A percentile compares a stretch with the other conserved stretches of the same genome.
These are phyloP conservation scores for Euthynnus affinis DNA, from an alignment of 2,797 vertebrate genomes.

Conservation along the genomic window DNA sequence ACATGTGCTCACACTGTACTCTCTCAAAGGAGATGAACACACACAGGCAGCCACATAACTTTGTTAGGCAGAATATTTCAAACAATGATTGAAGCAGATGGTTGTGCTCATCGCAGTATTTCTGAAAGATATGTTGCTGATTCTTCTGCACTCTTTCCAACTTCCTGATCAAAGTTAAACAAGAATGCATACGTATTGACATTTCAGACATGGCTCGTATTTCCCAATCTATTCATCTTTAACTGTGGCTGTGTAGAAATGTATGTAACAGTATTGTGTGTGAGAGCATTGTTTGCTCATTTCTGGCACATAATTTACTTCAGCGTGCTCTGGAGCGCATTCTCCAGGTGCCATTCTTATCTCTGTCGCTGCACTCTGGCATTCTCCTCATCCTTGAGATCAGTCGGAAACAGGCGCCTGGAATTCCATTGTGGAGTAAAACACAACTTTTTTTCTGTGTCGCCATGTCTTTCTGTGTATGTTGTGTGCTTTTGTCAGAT, in stretches of 20 bases:
- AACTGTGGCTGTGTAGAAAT: not conserved
- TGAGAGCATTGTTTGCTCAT: slow-evolving; percentile 35
- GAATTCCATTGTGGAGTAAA: slow-evolving; percentile 63
- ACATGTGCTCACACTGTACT: slow-evolving; percentile 19
- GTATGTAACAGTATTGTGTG: not conserved
- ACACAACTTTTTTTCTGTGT: slow-evolving; percentile 30
- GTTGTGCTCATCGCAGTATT: not conserved
- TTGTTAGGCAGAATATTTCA: not conserved
- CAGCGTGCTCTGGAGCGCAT: slow-evolving; percentile 52
- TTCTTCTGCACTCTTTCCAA: slow-evolving; percentile 12
- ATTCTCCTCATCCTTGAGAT: slow-evolving; percentile 69
- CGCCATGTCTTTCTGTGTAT: slow-evolving; percentile 26
- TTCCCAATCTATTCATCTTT: slow-evolving; percentile 6
- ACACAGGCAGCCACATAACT: slow-evolving; percentile 12
- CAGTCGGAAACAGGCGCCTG: slow-evolving; percentile 49
- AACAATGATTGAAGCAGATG: not conserved
- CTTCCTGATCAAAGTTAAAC: slow-evolving; percentile 1
- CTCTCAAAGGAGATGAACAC: slow-evolving; percentile 19
- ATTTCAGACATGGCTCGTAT: slow-evolving; percentile 11
- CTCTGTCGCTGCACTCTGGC: slow-evolving; percentile 58
- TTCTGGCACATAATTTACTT: slow-evolving; percentile 45
- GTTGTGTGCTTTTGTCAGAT: slow-evolving; percentile 36
- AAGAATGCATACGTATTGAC: slow-evolving; percentile 12
- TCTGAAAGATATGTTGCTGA: not conserved
- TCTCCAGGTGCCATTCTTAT: slow-evolving; percentile 78